Percentiles rank a stretch among this genome's conserved stretches.
Conservation (phyloP, 1,140 invertebrate species). For the Bombus turneri region DNA sequence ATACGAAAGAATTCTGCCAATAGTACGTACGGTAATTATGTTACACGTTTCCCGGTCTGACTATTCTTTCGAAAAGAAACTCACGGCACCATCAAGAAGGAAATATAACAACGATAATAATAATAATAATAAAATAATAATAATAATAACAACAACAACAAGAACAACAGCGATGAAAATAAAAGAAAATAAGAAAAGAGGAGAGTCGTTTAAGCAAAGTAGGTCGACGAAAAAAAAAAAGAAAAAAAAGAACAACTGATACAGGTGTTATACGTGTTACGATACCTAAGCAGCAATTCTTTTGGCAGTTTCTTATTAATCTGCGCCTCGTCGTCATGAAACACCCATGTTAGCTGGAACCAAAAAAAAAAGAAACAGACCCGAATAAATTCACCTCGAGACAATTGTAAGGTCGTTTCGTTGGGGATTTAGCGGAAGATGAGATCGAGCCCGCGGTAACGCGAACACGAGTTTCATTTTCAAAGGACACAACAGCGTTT, state of each 20-base stretch:
- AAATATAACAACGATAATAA: background rate
- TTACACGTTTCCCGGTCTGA: conserved; percentile 18
- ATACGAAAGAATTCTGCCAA: conserved; percentile 96
- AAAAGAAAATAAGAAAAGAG: background rate
- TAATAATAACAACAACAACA: background rate
- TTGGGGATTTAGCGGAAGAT: background rate
- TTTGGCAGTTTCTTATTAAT: conserved; percentile 98
- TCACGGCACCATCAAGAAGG: no score
- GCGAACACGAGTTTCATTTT: background rate
- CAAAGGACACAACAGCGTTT: background rate
- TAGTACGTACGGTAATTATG: conserved; percentile 49
- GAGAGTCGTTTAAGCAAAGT: background rate
- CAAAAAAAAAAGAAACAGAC: conserved; percentile 61
- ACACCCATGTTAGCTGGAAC: conserved; percentile 83
- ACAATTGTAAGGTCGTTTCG: background rate
- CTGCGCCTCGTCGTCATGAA: conserved; percentile 91
- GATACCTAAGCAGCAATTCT: conserved; percentile 93
- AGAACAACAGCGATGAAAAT: background rate
- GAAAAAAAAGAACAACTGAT: background rate
- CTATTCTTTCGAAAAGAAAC: conserved; percentile 16
- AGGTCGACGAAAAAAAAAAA: no score
- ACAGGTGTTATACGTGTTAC: background rate
- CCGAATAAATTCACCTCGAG: background rate
- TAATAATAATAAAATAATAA: background rate
- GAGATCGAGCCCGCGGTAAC: background rate